These are phyloP conservation scores for Mustela lutreola DNA, from an alignment of 2,113 vertebrate species.

Conservation along the genomic window DNA sequence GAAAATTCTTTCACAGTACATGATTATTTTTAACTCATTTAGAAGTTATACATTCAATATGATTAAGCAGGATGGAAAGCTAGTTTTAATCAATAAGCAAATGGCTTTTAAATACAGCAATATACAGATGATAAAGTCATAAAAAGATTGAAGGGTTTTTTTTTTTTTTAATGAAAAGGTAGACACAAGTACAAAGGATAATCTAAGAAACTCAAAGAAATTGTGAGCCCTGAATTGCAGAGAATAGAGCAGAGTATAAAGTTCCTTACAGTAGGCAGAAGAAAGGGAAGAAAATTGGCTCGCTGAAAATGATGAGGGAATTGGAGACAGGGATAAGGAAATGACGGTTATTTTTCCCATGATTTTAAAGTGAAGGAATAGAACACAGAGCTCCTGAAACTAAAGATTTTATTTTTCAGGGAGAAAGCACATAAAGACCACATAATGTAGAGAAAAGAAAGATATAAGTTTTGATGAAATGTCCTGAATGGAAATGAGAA, in stretches of 20 bases:
- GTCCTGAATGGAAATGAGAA: constrained; percentile 70
- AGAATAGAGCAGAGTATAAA: constrained; percentile 76
- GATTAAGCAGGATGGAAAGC: constrained; percentile 16
- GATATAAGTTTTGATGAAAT: constrained; percentile 70
- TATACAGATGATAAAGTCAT: constrained; percentile 54
- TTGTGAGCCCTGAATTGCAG: constrained; percentile 76
- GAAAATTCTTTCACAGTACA: constrained; percentile 13
- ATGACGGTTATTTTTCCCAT: constrained; percentile 79
- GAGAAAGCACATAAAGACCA: constrained; percentile 60
- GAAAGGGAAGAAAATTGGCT: constrained; percentile 82
- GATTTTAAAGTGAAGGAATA: constrained; percentile 78
- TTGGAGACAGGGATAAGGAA: constrained; percentile 78
- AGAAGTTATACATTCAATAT: constrained; percentile 5
- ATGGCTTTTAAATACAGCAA: constrained; percentile 58
- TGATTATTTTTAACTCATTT: constrained; percentile 43
- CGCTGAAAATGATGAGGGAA: constrained; percentile 77
- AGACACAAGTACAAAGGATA: constrained; percentile 74
- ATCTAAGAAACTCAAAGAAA: constrained; percentile 80
- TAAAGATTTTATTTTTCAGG: constrained; percentile 72
- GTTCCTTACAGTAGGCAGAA: constrained; percentile 70
- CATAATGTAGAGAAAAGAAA: constrained; percentile 14
- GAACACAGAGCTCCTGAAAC: constrained; percentile 73
- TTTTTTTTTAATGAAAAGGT: constrained; percentile 72
- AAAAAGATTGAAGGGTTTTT: constrained; percentile 47
- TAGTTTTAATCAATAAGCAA: constrained; percentile 15